Conservation (phyloP, 2,797 vertebrate genomes). For the Darevskia nairensis region DNA sequence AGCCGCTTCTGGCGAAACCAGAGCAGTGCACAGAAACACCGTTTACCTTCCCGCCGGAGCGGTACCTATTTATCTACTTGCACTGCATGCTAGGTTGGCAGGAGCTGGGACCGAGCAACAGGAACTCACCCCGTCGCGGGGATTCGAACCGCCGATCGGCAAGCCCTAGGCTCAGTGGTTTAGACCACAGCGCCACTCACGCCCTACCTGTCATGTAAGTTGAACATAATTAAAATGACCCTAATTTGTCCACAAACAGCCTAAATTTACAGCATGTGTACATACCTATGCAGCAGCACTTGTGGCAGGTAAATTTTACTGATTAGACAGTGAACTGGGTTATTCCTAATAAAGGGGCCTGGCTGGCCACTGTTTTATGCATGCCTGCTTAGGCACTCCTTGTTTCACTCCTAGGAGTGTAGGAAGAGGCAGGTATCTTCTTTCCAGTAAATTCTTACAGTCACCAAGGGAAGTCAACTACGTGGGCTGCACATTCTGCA, state of each 20-base stretch:
- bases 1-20: too few relatives aligned
- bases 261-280: background rate
- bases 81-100: too few relatives aligned
- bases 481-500: too few relatives aligned
- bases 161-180: too few relatives aligned
- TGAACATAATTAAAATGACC: background rate
- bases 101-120: too few relatives aligned
- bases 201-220: background rate
- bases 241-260: background rate
- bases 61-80: too few relatives aligned
- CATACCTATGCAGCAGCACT: background rate
- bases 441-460: background rate
- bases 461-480: background rate
- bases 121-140: too few relatives aligned
- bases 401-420: background rate
- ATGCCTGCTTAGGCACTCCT: background rate
- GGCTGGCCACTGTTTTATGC: background rate
- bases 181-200: too few relatives aligned
- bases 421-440: background rate
- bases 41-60: too few relatives aligned
- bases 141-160: too few relatives aligned
- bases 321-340: background rate
- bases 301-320: background rate
- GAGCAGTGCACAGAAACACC: too few relatives aligned
- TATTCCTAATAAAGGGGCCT: background rate